Evolutionary conservation across 1,140 invertebrate genomes (phyloP).

Genomic region (Acyrthosiphon pisum): DNA sequence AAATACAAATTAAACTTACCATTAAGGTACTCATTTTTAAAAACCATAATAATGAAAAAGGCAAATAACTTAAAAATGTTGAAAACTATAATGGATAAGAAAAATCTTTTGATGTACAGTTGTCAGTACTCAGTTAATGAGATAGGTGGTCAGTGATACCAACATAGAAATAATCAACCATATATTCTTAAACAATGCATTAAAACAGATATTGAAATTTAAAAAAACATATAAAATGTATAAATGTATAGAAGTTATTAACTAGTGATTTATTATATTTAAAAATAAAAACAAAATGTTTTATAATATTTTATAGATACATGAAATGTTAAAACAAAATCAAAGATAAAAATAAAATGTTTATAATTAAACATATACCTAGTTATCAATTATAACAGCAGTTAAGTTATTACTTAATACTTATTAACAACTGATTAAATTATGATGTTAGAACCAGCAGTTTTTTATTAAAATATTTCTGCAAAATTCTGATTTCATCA

Average conservation of each 20-base stretch:
- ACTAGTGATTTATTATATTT: not conserved
- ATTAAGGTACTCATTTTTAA: not conserved
- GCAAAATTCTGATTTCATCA: not conserved
- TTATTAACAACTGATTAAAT: not conserved
- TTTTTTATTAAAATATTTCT: not conserved
- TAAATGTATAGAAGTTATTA: not conserved
- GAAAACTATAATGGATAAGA: not conserved
- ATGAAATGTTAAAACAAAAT: not conserved
- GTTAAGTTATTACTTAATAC: not conserved
- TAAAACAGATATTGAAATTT: not conserved
- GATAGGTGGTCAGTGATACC: constrained; percentile 35
- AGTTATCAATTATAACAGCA: not conserved
- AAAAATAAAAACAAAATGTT: too few species aligned
- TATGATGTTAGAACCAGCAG: not conserved
- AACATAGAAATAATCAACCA: not conserved
- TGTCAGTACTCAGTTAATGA: not conserved
- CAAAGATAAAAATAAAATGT: not conserved
- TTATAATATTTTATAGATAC: not conserved
- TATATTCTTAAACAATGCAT: not conserved
- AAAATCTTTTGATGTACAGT: constrained; percentile 14
- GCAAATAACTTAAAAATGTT: not conserved
- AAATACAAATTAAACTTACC: constrained; percentile 9
- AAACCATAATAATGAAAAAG: not conserved
- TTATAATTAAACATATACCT: too few species aligned
- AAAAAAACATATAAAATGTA: not conserved